Evolutionary conservation across 1,140 invertebrate species (phyloP).

Genomic region (Propsilocerus akamusi): DNA sequence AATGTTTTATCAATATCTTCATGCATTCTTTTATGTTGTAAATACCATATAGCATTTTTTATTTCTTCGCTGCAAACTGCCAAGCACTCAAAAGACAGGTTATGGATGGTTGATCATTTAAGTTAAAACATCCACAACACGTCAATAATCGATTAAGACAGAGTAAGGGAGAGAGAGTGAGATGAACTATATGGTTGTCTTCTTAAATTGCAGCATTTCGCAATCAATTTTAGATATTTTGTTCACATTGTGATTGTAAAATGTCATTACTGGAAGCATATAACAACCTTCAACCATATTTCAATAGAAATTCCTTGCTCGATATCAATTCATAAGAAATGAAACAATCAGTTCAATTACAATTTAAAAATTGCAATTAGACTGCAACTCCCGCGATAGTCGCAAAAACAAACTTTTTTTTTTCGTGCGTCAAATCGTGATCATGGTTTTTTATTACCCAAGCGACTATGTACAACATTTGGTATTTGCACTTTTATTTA

Average conservation of each 20-base stretch:
- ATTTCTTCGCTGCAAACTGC: not conserved
- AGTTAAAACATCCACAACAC: not conserved
- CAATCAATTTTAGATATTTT: too few species aligned
- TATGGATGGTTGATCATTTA: not conserved
- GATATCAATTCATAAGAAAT: too few species aligned
- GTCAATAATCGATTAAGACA: conserved; percentile 4
- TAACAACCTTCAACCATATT: too few species aligned
- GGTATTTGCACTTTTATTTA: conserved; percentile 1
- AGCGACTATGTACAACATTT: conserved; percentile 2
- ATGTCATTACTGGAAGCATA: too few species aligned
- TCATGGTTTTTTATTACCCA: not conserved
- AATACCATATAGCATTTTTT: conserved; percentile 2
- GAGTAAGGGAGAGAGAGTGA: too few species aligned
- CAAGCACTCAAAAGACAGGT: not conserved
- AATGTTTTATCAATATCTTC: conserved; percentile 4
- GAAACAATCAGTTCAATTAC: too few species aligned
- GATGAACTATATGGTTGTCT: conserved; percentile 1
- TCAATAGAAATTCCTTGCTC: too few species aligned
- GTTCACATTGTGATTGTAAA: too few species aligned
- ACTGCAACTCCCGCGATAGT: too few species aligned
- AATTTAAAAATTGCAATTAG: too few species aligned
- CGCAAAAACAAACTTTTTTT: too few species aligned
- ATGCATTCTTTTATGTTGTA: conserved; percentile 4
- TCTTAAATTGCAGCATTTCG: too few species aligned
- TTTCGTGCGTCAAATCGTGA: conserved; percentile 2